Evolutionary conservation across 1,140 invertebrate genomes (phyloP), one percentile per base, ranked within the genome.

Genomic region (Lepidurus arcticus): DNA sequence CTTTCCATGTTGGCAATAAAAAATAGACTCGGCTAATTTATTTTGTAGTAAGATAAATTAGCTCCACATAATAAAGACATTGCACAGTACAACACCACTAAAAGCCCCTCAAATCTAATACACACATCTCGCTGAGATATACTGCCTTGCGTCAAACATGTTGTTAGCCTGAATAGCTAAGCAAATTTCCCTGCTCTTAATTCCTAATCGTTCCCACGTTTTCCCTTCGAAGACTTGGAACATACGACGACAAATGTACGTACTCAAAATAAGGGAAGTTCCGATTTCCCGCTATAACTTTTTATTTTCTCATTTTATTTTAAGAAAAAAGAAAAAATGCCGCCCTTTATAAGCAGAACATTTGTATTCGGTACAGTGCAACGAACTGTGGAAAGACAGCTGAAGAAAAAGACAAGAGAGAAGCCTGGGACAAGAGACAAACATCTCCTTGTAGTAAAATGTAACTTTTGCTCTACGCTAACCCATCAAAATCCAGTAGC

Each of bases 401-500:
- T 65, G 21, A 65, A 65, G 6, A 16, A 7, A 65, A 65, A 16
- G 21, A 13, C 53, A 7, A 13, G 21, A 13, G 13, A 65, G n/a
- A 65, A 65, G n/a, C 16, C 16, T 21, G 16, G 21, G 6, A 65
- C 6, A 65, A 9, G 13, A 65, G 53, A 47, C 45, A 21, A 65
- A 65, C 53, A 47, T 47, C 45, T 11, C 53, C 21, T 65, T 65
- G 16, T 65, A 13, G 53, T 21, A 7, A 21, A 65, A 21, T n/a
- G 21, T 0, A 65, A 65, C 53, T 65, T 65, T 21, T 65, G 45
- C 16, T 47, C 45, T 47, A 65, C 53, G 53, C 53, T 65, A 65
- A 65, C 53, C 21, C 53, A 65, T 65, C 53, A 65, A 65, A 65
- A 65, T 4, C 53, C 53, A 65, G 53, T 65, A 65, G 53, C 53